Evolutionary conservation across 2,113 vertebrate genomes (phyloP).

Genomic region (Syngnathoides biaculeatus): DNA sequence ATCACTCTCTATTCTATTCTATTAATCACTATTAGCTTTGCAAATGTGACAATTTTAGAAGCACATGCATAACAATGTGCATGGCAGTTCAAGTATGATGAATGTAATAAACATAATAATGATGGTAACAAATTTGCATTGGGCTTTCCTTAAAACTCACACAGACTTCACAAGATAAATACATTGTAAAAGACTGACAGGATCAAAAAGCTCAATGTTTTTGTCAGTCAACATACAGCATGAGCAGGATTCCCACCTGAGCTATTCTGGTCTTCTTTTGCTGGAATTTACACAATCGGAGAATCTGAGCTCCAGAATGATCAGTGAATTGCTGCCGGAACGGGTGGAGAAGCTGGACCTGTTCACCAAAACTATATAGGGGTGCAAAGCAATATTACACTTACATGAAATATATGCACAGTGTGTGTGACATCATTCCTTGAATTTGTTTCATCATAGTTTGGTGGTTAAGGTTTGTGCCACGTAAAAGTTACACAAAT

Average conservation of each 20-base stretch:
- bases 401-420: not conserved
- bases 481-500: not conserved
- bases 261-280: slow-evolving; percentile 98
- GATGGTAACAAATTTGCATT: too few relatives aligned
- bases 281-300: slow-evolving; percentile 91
- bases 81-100: too few relatives aligned
- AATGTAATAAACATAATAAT: too few relatives aligned
- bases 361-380: slow-evolving; percentile 87
- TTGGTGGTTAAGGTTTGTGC: not conserved
- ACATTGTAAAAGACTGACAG: too few relatives aligned
- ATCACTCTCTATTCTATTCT: too few relatives aligned
- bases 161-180: too few relatives aligned
- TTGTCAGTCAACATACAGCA: not conserved
- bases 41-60: too few relatives aligned
- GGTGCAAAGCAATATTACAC: not conserved
- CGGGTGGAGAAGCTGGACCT: slow-evolving; percentile 88
- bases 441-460: not conserved
- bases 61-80: too few relatives aligned
- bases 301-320: slow-evolving; percentile 84
- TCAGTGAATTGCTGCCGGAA: slow-evolving; percentile 94
- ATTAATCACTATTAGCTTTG: too few relatives aligned
- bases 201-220: not conserved
- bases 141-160: too few relatives aligned
- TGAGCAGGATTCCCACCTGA: slow-evolving; percentile 72
- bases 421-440: not conserved